Evolutionary conservation across 2,888 invertebrate species (phyloP), one percentile per base, ranked within the genome.

Genomic region (Eristalinus sepulchralis): DNA sequence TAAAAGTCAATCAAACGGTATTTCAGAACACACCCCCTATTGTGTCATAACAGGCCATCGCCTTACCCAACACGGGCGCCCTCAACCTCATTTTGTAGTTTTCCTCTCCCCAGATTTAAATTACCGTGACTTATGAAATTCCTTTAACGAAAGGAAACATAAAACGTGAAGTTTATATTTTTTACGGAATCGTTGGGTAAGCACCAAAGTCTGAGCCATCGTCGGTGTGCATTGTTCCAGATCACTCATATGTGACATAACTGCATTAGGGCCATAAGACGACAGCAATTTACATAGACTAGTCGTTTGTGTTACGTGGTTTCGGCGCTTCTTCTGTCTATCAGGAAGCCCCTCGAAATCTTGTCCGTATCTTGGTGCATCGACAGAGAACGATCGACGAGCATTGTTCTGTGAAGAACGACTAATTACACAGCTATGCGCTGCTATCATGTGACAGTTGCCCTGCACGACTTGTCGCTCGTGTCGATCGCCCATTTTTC

Each of bases 241-340:
- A 81, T 84, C 84, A 80, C 76, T 84, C 84, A 84, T 71, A 67
- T 84, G 84, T 84, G 84, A 81, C 84, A 81, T 77, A 85, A 81
- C 81, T 81, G 84, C 84, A 84, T 76, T 55, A 81, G 80, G 75
- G 75, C 9, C 60, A 77, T 71, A 66, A 80, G 84, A 80, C 75
- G 84, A 81, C 82, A 81, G 68, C 81, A 59, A 85, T 81, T 85
- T 81, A 84, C 83, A 84, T 84, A 70, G 33, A 75, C 71, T 6
- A 47, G 47, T 17, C 47, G 17, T 47, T 47, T 47, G 17, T n/a
- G 47, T 47, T 47, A 47, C 47, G 47, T 47, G 47, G n/a, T 17
- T 64, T 9, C 11, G 55, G 22, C 20, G 11, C 53, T 67, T 64
- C n/a, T 57, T 64, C 31, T 64, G 63, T 10, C 59, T 53, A 53